phyloP scores from a whole-genome alignment of 2,888 invertebrate species.

The Nemurella pictetii region DNA sequence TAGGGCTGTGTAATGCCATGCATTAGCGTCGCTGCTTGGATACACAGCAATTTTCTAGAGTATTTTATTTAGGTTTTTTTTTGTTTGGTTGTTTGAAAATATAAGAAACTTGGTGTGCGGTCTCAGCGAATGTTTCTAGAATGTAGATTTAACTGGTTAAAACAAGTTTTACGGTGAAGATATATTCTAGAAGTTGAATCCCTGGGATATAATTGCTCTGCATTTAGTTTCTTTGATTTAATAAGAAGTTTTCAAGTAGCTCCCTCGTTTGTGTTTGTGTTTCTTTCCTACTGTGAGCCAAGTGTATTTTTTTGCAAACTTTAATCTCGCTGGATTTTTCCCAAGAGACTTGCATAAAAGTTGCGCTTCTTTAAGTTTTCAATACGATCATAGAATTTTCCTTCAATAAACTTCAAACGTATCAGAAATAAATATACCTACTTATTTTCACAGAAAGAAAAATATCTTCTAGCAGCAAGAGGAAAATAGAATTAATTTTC shows the following conservation, averaged over 20 bases:
- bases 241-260: not conserved
- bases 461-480: too few relatives aligned
- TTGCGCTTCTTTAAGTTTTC: not conserved
- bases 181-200: not conserved
- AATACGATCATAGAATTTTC: not conserved
- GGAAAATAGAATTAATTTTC: too few relatives aligned
- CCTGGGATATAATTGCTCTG: not conserved
- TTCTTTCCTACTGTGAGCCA: too few relatives aligned
- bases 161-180: not conserved
- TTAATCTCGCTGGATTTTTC: not conserved
- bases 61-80: not conserved
- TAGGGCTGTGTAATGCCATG: too few relatives aligned
- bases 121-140: too few relatives aligned
- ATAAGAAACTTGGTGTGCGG: not conserved
- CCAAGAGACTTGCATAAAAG: not conserved
- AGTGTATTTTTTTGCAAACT: not conserved
- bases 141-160: too few relatives aligned
- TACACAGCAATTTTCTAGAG: not conserved
- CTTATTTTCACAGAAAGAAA: too few relatives aligned
- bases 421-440: too few relatives aligned
- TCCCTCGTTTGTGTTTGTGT: not conserved
- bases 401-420: not conserved
- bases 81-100: not conserved
- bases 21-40: not conserved
- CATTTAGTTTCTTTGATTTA: not conserved